Evolutionary conservation across 2,113 vertebrate species (phyloP).

Genomic region (Atherinomorus stipes): DNA sequence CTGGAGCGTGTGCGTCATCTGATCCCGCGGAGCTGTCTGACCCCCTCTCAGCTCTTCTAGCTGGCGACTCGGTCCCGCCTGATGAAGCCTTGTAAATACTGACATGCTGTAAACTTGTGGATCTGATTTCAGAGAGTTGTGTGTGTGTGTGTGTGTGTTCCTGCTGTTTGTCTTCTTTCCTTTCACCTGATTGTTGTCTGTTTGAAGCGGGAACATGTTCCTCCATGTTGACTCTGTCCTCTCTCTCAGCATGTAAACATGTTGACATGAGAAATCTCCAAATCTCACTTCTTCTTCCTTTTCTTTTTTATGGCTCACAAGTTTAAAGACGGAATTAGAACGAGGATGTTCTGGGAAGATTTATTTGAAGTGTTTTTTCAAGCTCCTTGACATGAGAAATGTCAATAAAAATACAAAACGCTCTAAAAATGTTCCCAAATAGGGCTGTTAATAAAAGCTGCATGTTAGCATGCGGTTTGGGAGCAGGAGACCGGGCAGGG

Average conservation of each 20-base stretch:
- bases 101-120: slow-evolving; percentile 78
- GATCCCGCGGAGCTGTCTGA: slow-evolving; percentile 71
- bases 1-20: slow-evolving; percentile 74
- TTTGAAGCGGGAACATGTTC: not conserved
- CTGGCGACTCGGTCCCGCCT: slow-evolving; percentile 65
- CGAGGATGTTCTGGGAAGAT: slow-evolving; percentile 5
- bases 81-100: slow-evolving; percentile 79
- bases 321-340: slow-evolving; percentile 19
- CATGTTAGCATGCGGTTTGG: slow-evolving; percentile 65
- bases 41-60: slow-evolving; percentile 55
- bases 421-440: slow-evolving; percentile 57
- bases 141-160: slow-evolving; percentile 46
- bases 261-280: too few relatives aligned
- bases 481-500: slow-evolving; percentile 69
- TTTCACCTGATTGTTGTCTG: slow-evolving; percentile 25
- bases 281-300: not conserved
- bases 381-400: slow-evolving; percentile 60
- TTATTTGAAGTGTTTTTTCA: slow-evolving; percentile 10
- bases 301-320: not conserved
- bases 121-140: slow-evolving; percentile 71
- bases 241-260: slow-evolving; percentile 1
- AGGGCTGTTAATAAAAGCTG: slow-evolving; percentile 73
- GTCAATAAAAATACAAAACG: slow-evolving; percentile 52
- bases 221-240: not conserved
- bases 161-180: not conserved